These are phyloP conservation scores for Brachirus orientalis DNA, from an alignment of 2,113 vertebrate genomes.

Conservation along the genomic window DNA sequence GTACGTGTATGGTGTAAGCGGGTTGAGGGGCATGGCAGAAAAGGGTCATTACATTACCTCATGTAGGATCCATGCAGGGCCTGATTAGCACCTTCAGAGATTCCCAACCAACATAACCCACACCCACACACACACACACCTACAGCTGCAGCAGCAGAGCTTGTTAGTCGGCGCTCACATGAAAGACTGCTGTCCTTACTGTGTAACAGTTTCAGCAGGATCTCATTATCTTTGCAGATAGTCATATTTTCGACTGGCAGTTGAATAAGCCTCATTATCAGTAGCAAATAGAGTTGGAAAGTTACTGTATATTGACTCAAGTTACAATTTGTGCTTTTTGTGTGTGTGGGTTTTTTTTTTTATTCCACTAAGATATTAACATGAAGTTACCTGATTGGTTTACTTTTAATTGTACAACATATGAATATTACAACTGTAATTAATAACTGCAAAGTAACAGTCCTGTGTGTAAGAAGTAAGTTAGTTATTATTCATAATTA, in stretches of 20 bases:
- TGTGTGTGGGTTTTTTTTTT: no score
- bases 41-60: constrained; percentile 40
- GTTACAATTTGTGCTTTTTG: no score
- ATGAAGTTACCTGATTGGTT: no score
- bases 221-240: constrained; percentile 30
- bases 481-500: no score
- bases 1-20: constrained; percentile 6
- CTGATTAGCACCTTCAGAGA: constrained; percentile 16
- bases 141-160: constrained; percentile 24
- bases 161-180: constrained; percentile 40
- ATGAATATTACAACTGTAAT: no score
- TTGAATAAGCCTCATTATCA: background rate
- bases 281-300: background rate
- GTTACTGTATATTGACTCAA: no score
- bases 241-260: background rate
- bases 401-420: no score
- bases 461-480: no score
- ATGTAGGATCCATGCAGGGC: constrained; percentile 6
- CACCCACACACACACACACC: constrained; percentile 24
- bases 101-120: constrained; percentile 7
- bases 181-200: constrained; percentile 31
- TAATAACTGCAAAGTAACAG: no score
- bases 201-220: constrained; percentile 14
- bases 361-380: no score
- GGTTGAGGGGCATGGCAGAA: constrained; percentile 19